Base-by-base conservation (phyloP, 2,113 vertebrate species). In the Haliaeetus leucogaster region DNA sequence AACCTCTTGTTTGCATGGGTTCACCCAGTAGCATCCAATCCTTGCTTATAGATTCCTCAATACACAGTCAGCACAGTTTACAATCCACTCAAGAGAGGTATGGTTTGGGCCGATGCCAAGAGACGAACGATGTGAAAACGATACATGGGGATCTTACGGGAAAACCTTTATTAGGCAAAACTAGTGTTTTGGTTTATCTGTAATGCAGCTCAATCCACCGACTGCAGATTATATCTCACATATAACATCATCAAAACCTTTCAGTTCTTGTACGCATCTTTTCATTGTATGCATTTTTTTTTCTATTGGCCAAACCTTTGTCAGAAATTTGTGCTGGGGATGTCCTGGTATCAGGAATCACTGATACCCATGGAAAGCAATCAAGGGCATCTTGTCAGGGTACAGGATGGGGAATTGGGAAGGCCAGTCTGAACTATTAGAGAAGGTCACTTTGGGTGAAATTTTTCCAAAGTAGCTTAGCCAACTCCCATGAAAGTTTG, bases 1-100 rank as follows among this genome's bases (percentile, higher is more conserved):
- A 92, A 98, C 97, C 98, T 99, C 98, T 98, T 98, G 98, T 99
- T 98, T 99, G 99, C 99, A 99, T 99, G 99, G 98, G 98, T 98
- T 99, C 98, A 99, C 97, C 97, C 98, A 96, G 98, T 99, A 99
- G 99, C 98, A 98, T 98, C 98, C 80, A 89, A 96, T 98, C 98
- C 97, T 98, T 98, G 98, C 98, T 98, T 98, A 88, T 98, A 98
- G 97, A 97, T 90, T 98, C 97, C 98, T 98, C 95, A 92, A 99
- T 99, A 99, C 99, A 99, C 99, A 99, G 98, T 97, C 98, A 99
- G 99, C 99, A 98, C 98, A 98, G 98, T 98, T 98, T 98, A 98
- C 97, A 98, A 96, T 88, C 98, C 98, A 98, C 98, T 98, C 98
- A 98, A 98, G 98, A 98, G 98, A 95, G 9, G 87, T 55, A 93